These are phyloP conservation scores for Electrona antarctica DNA, from an alignment of 2,113 vertebrate genomes.

Conservation along the genomic window DNA sequence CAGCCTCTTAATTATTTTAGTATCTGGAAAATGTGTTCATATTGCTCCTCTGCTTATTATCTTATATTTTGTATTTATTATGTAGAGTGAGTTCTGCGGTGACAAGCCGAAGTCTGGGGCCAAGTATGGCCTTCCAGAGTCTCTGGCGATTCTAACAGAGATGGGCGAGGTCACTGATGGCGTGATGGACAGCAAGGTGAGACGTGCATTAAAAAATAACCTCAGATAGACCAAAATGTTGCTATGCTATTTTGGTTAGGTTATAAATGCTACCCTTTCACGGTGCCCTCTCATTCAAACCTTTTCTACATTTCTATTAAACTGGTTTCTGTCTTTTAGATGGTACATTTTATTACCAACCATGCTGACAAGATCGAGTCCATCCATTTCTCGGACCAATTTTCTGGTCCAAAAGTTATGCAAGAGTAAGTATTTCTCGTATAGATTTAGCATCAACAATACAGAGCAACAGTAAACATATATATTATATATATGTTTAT, in stretches of 20 bases:
- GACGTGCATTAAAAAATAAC: neutral
- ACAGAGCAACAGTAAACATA: too few species aligned
- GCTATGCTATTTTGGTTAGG: too few species aligned
- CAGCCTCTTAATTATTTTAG: too few species aligned
- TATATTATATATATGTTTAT: too few species aligned
- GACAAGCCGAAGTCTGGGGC: conserved; percentile 97
- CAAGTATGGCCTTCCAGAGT: conserved; percentile 93
- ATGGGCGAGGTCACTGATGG: conserved; percentile 99
- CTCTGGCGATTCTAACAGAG: conserved; percentile 91
- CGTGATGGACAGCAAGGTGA: conserved; percentile 97
- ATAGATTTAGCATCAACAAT: neutral
- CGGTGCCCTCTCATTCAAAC: neutral
- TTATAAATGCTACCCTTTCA: too few species aligned
- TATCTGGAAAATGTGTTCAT: neutral
- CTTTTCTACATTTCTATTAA: conserved; percentile 17
- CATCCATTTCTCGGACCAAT: conserved; percentile 99
- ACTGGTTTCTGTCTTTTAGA: conserved; percentile 76
- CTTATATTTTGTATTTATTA: neutral
- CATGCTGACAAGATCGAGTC: conserved; percentile 99
- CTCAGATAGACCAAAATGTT: too few species aligned
- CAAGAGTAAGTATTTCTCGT: conserved; percentile 89
- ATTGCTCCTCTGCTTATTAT: neutral
- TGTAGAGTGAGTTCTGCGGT: conserved; percentile 96
- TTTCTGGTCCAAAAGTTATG: conserved; percentile 99
- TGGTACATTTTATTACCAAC: conserved; percentile 95